Evolutionary conservation across 2,797 vertebrate genomes (phyloP), one percentile per base, ranked within the genome.

Genomic region (Falco rusticolus): DNA sequence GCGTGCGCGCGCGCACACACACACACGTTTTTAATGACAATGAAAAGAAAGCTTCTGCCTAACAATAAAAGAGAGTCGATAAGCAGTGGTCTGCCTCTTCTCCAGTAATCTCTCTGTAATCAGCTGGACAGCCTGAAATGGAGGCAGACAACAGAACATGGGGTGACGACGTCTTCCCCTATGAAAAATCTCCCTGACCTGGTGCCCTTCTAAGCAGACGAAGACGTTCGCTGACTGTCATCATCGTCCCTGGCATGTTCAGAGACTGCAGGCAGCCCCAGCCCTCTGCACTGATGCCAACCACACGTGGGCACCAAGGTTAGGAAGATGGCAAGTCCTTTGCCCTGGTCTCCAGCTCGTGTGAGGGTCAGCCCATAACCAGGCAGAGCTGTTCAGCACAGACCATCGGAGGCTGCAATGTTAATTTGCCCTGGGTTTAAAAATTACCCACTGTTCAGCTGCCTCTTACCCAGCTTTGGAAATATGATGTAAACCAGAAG

Each of bases 401-500:
- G 48, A 6, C 25, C 17, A 25, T 11, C 1, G 4, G 70, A 47
- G 64, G 60, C 59, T 68, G 61, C 1, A 5, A 16, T 2, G 47
- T 34, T 59, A 17, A 31, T 69, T 28, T n/a, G 43, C 15, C 18
- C 15, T 1, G n/a, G 37, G 29, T 75, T 53, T 53, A 63, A 26
- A 45, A 77, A 64, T 66, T 11, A 12, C 51, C 20, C 83, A 9
- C 5, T 29, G 7, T n/a, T 59, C 84, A 87, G 83, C 43, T 54
- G 93, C 88, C 83, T 93, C 77, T 91, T 34, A 22, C 56, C 65
- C 80, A 86, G 70, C 74, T 90, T 53, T 86, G 88, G 90, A 50
- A 75, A 54, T 13, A 66, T n/a, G 87, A 94, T 88, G 95, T 79
- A 90, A 86, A 80, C 29, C 80, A 94, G 84, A 50, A 88, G 86